phyloP scores from a whole-genome alignment of 2,113 vertebrate genomes.

The Engraulis encrasicolus region DNA sequence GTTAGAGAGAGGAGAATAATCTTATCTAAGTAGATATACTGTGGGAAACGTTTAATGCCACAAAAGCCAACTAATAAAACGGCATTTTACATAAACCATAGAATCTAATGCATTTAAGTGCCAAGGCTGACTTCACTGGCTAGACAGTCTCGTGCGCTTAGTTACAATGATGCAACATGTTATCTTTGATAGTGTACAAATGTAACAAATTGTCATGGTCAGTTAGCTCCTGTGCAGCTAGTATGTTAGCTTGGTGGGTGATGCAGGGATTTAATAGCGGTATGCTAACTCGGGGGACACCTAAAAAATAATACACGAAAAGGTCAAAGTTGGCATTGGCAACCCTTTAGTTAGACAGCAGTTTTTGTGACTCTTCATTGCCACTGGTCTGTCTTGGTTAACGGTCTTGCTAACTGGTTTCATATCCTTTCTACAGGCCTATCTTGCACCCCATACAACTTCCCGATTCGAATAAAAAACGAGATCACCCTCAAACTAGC shows the following conservation, averaged over 20 bases:
- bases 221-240: too few species aligned
- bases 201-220: too few species aligned
- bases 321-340: not conserved
- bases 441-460: conserved; percentile 50
- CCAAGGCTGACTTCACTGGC: not conserved
- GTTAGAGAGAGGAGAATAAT: not conserved
- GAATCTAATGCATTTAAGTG: not conserved
- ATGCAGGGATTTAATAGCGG: not conserved
- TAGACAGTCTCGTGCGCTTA: not conserved
- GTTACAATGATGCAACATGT: not conserved
- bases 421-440: conserved; percentile 52
- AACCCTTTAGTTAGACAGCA: not conserved
- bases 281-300: not conserved
- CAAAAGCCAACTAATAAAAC: not conserved
- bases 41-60: not conserved
- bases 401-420: conserved; percentile 38
- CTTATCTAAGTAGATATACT: not conserved
- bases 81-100: not conserved
- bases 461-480: conserved; percentile 56
- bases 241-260: too few species aligned
- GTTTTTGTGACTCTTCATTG: not conserved
- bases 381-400: not conserved
- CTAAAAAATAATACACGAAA: not conserved
- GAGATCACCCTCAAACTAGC: conserved; percentile 37
- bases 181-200: too few species aligned